phyloP scores from a whole-genome alignment of 2,113 vertebrate species.

The Xenopus laevis region DNA sequence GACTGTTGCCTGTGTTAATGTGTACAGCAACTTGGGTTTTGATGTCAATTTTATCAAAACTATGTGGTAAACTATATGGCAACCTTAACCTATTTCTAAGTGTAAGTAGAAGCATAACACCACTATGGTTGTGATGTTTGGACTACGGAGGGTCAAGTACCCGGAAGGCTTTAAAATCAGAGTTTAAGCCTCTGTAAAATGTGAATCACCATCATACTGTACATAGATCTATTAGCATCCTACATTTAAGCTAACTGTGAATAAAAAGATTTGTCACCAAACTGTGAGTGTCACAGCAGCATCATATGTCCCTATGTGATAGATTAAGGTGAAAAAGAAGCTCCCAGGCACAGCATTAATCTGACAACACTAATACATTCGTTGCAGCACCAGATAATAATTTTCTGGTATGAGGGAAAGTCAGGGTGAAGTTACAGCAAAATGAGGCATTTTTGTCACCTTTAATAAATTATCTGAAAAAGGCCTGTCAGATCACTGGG shows the following conservation, averaged over 20 bases:
- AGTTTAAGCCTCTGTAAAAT: too few species aligned
- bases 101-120: too few species aligned
- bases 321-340: slow-evolving; percentile 67
- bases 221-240: slow-evolving; percentile 55
- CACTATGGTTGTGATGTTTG: too few species aligned
- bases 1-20: too few species aligned
- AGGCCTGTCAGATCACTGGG: slow-evolving; percentile 82
- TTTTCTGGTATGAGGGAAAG: slow-evolving; percentile 97
- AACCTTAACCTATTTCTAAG: too few species aligned
- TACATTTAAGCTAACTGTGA: slow-evolving; percentile 54
- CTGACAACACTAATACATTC: slow-evolving; percentile 92
- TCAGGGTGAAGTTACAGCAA: slow-evolving; percentile 80
- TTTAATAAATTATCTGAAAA: slow-evolving; percentile 94
- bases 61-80: too few species aligned
- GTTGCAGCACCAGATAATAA: slow-evolving; percentile 90
- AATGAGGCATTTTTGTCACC: slow-evolving; percentile 85
- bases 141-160: too few species aligned
- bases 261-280: slow-evolving; percentile 60
- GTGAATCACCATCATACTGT: too few species aligned
- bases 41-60: too few species aligned
- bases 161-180: too few species aligned
- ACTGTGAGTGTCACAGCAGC: slow-evolving; percentile 58
- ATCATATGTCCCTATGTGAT: slow-evolving; percentile 63
- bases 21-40: too few species aligned
- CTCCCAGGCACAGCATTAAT: slow-evolving; percentile 84